These are phyloP conservation scores for Nycticebus coucang DNA, from an alignment of 2,113 vertebrate species.

Conservation along the genomic window DNA sequence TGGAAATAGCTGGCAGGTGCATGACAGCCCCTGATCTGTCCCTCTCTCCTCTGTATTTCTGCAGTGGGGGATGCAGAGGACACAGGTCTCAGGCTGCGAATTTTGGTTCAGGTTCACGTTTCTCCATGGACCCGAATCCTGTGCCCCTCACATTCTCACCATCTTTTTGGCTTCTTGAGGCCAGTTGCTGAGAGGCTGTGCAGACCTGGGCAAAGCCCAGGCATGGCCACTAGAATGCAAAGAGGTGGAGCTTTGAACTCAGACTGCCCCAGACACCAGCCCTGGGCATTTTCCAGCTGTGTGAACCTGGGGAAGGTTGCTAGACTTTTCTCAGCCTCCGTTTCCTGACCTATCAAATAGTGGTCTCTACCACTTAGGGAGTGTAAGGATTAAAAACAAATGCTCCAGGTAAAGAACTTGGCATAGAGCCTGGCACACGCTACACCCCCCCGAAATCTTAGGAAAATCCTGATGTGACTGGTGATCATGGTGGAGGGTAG, in stretches of 20 bases:
- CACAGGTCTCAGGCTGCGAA: accelerated
- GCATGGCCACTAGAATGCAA: accelerated
- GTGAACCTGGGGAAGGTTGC: not conserved
- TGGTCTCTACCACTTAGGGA: not conserved
- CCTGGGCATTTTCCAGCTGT: not conserved
- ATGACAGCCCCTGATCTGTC: not conserved
- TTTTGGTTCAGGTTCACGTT: accelerated
- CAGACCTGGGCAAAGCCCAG: not conserved
- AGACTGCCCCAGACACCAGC: not conserved
- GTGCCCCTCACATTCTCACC: too few relatives aligned
- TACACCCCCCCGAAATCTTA: not conserved
- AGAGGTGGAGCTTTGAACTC: too few relatives aligned
- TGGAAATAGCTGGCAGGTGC: not conserved
- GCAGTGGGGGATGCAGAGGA: accelerated
- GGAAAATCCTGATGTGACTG: not conserved
- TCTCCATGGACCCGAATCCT: not conserved
- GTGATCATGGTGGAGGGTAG: too few relatives aligned
- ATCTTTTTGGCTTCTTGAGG: not conserved
- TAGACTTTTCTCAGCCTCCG: not conserved
- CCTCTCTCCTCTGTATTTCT: not conserved
- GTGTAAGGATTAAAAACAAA: accelerated
- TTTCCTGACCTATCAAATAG: not conserved
- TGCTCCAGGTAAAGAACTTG: too few relatives aligned
- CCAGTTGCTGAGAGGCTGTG: not conserved
- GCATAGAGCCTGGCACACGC: not conserved